A percentile compares a stretch with the other conserved stretches of the same genome.
These are phyloP conservation scores for Tinamus guttatus DNA, from an alignment of 2,113 vertebrate species.

Conservation along the genomic window DNA sequence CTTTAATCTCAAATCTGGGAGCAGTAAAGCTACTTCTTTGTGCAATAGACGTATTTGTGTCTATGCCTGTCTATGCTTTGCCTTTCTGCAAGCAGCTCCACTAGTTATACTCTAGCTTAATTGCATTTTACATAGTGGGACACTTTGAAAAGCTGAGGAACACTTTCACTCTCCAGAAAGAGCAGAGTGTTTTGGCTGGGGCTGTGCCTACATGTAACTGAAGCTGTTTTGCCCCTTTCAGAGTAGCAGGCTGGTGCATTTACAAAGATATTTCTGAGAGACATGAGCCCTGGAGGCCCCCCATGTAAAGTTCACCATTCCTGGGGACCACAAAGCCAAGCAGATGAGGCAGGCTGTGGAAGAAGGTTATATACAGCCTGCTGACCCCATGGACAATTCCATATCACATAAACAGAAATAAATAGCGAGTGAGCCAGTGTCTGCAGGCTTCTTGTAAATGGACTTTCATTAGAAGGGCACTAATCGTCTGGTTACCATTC, in stretches of 20 bases:
- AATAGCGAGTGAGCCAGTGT: accelerated
- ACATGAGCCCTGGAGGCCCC: background rate
- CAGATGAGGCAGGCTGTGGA: background rate
- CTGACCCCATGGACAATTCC: background rate
- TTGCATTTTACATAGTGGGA: background rate
- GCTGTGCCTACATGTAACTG: background rate
- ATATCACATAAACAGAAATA: background rate
- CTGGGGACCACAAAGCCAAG: accelerated
- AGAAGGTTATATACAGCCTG: background rate
- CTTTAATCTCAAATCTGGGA: background rate
- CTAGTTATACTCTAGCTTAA: background rate
- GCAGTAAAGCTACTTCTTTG: background rate
- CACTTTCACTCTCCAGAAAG: background rate
- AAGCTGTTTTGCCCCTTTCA: background rate
- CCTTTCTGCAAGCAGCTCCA: background rate
- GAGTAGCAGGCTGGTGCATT: background rate
- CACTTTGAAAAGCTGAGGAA: background rate
- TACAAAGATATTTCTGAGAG: background rate
- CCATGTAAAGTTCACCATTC: background rate
- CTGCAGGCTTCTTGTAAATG: background rate
- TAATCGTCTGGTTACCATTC: background rate
- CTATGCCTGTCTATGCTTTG: no score
- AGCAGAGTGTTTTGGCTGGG: background rate
- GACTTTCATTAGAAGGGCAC: no score
- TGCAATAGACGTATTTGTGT: background rate